phyloP scores from a whole-genome alignment of 2,888 invertebrate species.

The Torymus aiolomorphi region DNA sequence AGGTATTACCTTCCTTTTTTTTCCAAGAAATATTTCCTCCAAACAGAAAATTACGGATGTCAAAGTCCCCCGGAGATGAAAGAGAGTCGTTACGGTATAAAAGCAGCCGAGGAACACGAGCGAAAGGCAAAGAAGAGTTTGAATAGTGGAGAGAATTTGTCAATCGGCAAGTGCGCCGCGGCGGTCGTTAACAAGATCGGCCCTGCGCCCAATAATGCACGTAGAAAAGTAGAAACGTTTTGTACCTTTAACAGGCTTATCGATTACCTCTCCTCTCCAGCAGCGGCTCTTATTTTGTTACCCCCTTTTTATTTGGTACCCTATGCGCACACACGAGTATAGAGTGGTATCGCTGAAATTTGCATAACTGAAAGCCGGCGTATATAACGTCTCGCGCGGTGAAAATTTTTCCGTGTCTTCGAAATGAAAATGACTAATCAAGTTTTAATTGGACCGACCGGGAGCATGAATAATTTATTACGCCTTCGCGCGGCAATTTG shows the following conservation, averaged over 20 bases:
- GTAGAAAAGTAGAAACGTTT: background rate
- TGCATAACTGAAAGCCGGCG: constrained; percentile 4
- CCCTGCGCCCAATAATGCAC: background rate
- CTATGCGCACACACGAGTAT: no score
- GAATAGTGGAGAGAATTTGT: background rate
- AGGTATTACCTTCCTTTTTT: no score
- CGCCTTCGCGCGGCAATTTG: constrained; percentile 6
- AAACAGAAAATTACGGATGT: no score
- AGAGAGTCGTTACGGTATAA: background rate
- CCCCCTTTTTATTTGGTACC: background rate
- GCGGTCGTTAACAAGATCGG: constrained; percentile 14
- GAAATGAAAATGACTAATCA: constrained; percentile 32
- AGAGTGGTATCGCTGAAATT: background rate
- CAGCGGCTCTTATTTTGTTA: background rate
- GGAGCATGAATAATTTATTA: constrained; percentile 33
- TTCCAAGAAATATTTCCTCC: no score
- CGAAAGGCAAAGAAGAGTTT: background rate
- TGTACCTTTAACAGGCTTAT: constrained; percentile 19
- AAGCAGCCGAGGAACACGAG: background rate
- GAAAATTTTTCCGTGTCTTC: constrained; percentile 3
- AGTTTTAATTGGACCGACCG: constrained; percentile 29
- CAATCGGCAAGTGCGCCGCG: background rate
- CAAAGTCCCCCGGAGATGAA: no score
- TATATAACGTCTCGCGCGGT: background rate
- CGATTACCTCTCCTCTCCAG: background rate